Base-by-base conservation (phyloP, 2,888 invertebrate genomes). In the Pandemis corylana region DNA sequence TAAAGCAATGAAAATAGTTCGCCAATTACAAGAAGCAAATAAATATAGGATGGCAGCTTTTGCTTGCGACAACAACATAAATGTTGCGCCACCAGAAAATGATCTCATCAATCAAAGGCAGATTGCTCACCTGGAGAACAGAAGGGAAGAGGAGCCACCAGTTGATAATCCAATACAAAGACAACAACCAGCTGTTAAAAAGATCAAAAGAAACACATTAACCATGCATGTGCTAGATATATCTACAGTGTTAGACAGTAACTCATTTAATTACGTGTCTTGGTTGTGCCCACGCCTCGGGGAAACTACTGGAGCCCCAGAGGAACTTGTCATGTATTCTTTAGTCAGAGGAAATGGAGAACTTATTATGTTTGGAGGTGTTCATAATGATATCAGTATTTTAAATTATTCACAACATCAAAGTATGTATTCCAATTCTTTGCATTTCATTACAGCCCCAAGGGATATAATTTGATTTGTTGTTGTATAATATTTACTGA, bases 321-420 rank as follows among this genome's bases (percentile, higher is more conserved):
- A 98, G 86, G 98, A 99, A 86, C 96, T 98, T 67, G 97, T 99
- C 79, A 95, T 99, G 83, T 99, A 99, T 87, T 97, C 98, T 49
- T 95, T 99, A 81, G 97, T 98, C 6, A 96, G 97, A 78, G 99
- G 98, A 13, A 97, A 98, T 85, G 98, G 98, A 12, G 99, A 99
- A 94, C 91, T 99, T 44, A 97, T 99, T 71, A 97, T 99, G 95
- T 99, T 99, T 94, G 99, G 99, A n/a, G 99, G 99, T 75, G 98
- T 99, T 79, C 96, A 97, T 82, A 98, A 97, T 87, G 97, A 97
- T 87, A 95, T 95, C 74, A 95, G 95, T 77, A 95, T 96, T 77
- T 89, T 96, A 77, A 96, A 96, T 84, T 91, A 90, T 77, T 85
- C 91, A 77, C 96, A 96, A 80, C 96, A 96, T 85, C 92, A 92